phyloP scores from a whole-genome alignment of 2,113 vertebrate genomes.

The Sylvia atricapilla region DNA sequence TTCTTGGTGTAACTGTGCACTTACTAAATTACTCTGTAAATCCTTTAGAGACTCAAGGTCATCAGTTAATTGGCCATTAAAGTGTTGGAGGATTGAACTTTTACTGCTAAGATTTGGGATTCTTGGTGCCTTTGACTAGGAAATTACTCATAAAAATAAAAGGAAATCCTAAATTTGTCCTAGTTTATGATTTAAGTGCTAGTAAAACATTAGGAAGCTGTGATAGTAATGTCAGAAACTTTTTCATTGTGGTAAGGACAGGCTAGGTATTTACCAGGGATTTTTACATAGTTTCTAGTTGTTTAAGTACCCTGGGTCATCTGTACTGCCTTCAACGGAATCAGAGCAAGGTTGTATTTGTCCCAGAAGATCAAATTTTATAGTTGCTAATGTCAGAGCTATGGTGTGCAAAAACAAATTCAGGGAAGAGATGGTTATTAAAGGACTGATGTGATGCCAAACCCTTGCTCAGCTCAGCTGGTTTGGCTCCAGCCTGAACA shows the following conservation, averaged over 20 bases:
- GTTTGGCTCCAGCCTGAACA: not conserved
- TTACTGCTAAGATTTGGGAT: not conserved
- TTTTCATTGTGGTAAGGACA: not conserved
- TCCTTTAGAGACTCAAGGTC: not conserved
- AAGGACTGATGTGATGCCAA: not conserved
- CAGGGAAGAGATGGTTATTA: not conserved
- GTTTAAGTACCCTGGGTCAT: not conserved
- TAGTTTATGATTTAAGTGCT: not conserved
- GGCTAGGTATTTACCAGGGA: not conserved
- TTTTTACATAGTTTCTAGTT: not conserved
- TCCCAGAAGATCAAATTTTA: not conserved
- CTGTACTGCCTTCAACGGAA: not conserved
- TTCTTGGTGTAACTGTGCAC: not conserved
- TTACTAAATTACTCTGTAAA: slow-evolving; percentile 42
- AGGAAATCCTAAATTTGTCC: not conserved
- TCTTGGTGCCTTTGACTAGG: not conserved
- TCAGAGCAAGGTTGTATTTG: not conserved
- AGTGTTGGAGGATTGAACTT: not conserved
- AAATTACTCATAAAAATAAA: not conserved
- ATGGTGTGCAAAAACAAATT: not conserved
- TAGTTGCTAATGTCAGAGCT: not conserved
- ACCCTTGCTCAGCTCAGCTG: not conserved
- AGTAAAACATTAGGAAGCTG: not conserved
- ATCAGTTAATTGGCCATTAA: slow-evolving; percentile 37
- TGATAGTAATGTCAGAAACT: not conserved